phyloP scores from a whole-genome alignment of 2,888 invertebrate genomes.

The Pristionchus japonicus region DNA sequence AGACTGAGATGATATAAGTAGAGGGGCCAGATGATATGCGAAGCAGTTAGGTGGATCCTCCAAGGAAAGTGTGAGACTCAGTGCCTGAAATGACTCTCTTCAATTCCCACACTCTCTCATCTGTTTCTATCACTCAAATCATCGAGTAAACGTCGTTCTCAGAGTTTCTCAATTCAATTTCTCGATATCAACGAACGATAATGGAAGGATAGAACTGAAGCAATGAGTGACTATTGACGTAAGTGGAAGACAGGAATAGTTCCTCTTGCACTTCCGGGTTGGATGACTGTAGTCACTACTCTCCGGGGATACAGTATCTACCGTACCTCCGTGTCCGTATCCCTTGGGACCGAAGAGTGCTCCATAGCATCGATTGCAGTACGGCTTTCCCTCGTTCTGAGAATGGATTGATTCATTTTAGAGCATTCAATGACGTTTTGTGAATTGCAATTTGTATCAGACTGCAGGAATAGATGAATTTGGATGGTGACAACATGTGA shows the following conservation, averaged over 20 bases:
- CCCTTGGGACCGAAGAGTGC: conserved; percentile 82
- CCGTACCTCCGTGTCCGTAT: conserved; percentile 57
- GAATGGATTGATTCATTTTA: conserved; percentile 9
- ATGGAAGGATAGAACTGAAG: not conserved
- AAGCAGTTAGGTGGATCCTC: conserved; percentile 37
- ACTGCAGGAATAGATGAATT: not conserved
- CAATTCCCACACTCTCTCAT: not conserved
- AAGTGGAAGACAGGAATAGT: not conserved
- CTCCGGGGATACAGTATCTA: not conserved
- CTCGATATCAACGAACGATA: not conserved
- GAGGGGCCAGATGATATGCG: not conserved
- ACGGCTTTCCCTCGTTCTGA: conserved; percentile 82
- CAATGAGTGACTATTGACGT: not conserved
- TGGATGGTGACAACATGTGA: not conserved
- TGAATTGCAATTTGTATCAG: not conserved
- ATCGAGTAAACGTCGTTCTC: no score
- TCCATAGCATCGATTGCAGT: conserved; percentile 82
- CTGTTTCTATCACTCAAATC: not conserved
- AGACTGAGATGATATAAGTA: not conserved
- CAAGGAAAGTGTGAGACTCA: conserved; percentile 79
- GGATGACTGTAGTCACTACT: not conserved
- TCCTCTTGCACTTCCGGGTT: not conserved
- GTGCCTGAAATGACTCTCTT: conserved; percentile 69
- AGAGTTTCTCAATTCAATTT: not conserved
- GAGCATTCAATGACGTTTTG: not conserved